A percentile compares a stretch with the other conserved stretches of the same genome.
These are phyloP conservation scores for Catharus fuscescens DNA, from an alignment of 2,113 vertebrate species.

Conservation along the genomic window DNA sequence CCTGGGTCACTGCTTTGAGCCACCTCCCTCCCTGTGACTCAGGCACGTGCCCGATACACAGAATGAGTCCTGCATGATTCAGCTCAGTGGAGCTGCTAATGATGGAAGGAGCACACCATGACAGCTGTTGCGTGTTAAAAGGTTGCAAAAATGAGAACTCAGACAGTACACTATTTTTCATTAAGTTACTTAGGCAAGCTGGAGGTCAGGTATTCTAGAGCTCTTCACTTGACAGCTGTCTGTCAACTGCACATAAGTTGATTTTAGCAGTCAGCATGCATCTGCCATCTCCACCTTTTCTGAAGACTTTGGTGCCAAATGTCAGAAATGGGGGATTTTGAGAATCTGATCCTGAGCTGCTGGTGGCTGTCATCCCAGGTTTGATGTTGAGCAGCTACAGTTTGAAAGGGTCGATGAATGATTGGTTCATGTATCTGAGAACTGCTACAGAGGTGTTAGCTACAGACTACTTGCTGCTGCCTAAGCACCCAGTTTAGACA, in stretches of 20 bases:
- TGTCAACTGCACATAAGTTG: background rate
- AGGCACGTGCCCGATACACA: background rate
- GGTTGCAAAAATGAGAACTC: background rate
- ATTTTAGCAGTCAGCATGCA: background rate
- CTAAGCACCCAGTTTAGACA: background rate
- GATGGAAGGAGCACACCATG: background rate
- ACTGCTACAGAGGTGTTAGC: background rate
- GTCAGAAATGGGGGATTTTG: conserved; percentile 6
- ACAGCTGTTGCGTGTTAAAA: background rate
- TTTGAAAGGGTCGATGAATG: background rate
- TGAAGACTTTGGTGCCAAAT: background rate
- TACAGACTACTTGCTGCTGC: background rate
- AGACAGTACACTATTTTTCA: background rate
- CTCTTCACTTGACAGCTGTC: conserved; percentile 24
- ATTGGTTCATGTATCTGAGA: conserved; percentile 9
- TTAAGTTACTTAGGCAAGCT: background rate
- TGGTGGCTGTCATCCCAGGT: conserved; percentile 14
- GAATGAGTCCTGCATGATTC: background rate
- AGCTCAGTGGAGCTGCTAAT: background rate
- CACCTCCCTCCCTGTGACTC: background rate
- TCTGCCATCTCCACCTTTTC: conserved; percentile 9
- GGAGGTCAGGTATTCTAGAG: background rate
- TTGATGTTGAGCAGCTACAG: background rate
- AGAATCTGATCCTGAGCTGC: background rate
- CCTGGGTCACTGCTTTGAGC: background rate